Base-by-base conservation (phyloP, 2,797 vertebrate species). In the Brachymystax lenok region DNA sequence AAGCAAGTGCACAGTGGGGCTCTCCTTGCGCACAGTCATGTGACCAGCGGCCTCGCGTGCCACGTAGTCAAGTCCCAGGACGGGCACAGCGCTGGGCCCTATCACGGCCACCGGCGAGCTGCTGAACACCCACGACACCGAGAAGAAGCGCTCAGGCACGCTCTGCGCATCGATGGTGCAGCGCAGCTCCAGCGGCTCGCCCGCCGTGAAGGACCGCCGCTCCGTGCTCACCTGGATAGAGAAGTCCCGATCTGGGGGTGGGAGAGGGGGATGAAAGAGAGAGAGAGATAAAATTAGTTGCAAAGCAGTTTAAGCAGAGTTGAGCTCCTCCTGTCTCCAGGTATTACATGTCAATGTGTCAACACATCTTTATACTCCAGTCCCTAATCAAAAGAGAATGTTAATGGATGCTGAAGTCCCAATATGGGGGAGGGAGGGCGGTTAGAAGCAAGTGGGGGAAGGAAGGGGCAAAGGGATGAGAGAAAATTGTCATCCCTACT, bases 91-190 rank as follows among this genome's bases (percentile, higher is more conserved):
- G 0, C 96, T 96, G 73, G 97, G 96, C 72, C 97, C 97, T 91
- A 98, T 93, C 91, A 95, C 96, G 90, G 97, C 98, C 12, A 99
- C 95, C 66, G 97, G 95, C 46, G 97, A 97, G 94, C 97, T 98
- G 93, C 97, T 99, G 94, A 98, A 99, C 88, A 98, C 97, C 98
- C 98, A 99, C 86, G 97, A 98, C 91, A 99, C 96, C 28, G 96
- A 97, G 82, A 99, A 99, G 93, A 96, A 96, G 19, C 98, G 97
- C 84, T 99, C 97, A 0, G 95, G 96, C 71, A 97, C 77, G 0
- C 96, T 98, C 92, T 99, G 98, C 0, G 97, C 97, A 80, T 99
- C 97, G 78, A 99, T 95, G 91, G 96, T 94, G 92, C 98, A 99
- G 52, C 96, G 94, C 79, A 99, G 97, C 93, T 98, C 97, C 85